Percentiles rank a stretch among this genome's conserved stretches.
These are phyloP conservation scores for Mirza zaza DNA, from an alignment of 2,113 vertebrate species.

Conservation along the genomic window DNA sequence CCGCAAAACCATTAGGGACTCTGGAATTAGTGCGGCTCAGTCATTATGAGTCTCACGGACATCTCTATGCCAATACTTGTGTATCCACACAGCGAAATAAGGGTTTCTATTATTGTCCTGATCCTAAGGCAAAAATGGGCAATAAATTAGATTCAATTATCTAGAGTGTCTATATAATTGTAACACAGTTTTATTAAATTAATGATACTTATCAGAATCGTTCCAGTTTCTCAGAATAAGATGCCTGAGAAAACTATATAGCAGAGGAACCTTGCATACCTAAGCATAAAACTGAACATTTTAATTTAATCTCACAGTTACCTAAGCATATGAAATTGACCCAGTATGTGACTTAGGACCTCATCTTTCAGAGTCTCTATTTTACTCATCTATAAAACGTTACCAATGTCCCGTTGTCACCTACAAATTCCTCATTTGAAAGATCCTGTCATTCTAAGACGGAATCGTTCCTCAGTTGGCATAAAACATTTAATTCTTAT, in stretches of 20 bases:
- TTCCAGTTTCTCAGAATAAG: conserved; percentile 27
- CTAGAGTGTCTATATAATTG: conserved; percentile 34
- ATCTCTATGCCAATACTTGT: background rate
- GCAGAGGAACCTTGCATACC: background rate
- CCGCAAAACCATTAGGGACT: background rate
- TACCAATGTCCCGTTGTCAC: background rate
- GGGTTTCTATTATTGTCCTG: conserved; percentile 7
- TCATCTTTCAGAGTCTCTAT: background rate
- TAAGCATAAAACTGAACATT: background rate
- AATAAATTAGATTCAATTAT: conserved; percentile 64
- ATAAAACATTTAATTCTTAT: background rate
- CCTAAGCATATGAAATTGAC: background rate
- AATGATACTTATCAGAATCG: background rate
- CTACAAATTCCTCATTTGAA: background rate
- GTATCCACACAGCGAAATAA: conserved; percentile 43
- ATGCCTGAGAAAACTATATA: background rate
- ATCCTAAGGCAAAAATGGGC: conserved; percentile 12
- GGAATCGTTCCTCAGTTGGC: background rate
- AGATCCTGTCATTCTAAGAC: background rate
- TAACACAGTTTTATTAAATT: conserved; percentile 27
- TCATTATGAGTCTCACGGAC: background rate
- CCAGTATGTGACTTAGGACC: background rate
- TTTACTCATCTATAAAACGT: background rate
- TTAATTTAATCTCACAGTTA: background rate
- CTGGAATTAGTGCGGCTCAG: background rate